Base-by-base conservation (phyloP, 2,797 vertebrate species). In the Pangasius djambal region DNA sequence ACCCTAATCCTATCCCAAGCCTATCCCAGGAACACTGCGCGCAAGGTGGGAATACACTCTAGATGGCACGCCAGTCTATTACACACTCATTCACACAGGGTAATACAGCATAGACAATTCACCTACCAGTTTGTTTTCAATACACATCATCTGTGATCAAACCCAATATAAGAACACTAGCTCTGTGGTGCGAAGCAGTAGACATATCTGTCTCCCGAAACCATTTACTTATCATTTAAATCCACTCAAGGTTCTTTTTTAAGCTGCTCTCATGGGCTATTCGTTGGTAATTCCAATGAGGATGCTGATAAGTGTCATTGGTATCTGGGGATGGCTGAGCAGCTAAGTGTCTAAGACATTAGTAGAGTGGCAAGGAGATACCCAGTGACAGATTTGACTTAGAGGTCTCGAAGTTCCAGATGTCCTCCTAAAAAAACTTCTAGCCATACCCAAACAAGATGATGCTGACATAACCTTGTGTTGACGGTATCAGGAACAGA, bases 401-500 rank as follows among this genome's bases (percentile, higher is more conserved):
- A 22, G 25, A 69, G 16, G 63, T 84, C 63, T 84, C 1, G 28
- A 67, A 70, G 9, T 59, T 72, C 28, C 67, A 75, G 22, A 74
- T 25, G 57, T 6, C 81, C 70, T 69, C 72, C 72, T 57, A 77
- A 72, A 34, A 83, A 28, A 61, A n/a, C 15, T 44, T 55, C 75
- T 69, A 55, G 34, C 77, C 22, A 50, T 69, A 40, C 7, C 25
- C 50, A 40, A 70, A 82, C 48, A 67, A 44, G 25, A 72, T 31
- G 20, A 18, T 28, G n/a, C 77, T 37, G 40, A 6, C n/a, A 55
- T 72, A 13, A 7, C 13, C 83, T 37, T 50, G 3, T 48, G 31
- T 40, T 70, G 48, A 85, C 40, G 55, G 83, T 50, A 74, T 63
- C 65, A 83, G 34, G 70, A 74, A 69, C 70, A 74, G 63, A 69